Percentiles rank a stretch among this genome's conserved stretches.
Evolutionary conservation across 2,888 invertebrate genomes (phyloP).

Genomic region (Halictus quadricinctus): DNA sequence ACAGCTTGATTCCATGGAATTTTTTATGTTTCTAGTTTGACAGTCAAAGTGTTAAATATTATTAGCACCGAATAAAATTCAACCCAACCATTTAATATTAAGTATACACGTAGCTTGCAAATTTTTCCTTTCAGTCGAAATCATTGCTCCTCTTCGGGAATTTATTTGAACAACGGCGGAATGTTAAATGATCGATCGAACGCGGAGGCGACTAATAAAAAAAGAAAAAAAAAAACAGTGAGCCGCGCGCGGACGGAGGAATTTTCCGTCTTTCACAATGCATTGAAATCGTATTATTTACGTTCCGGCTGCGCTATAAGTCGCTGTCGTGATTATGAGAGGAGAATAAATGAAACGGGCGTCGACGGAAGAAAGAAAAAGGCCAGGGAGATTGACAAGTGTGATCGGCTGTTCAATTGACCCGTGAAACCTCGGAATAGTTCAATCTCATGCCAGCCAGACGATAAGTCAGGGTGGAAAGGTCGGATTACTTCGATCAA

Average conservation of each 20-base stretch:
- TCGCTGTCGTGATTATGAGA: constrained; percentile 11
- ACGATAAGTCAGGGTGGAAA: constrained; percentile 60
- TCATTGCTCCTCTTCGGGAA: neutral
- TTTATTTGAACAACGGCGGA: neutral
- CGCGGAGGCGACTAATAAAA: neutral
- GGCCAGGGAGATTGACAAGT: constrained; percentile 38
- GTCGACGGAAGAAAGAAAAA: constrained; percentile 23
- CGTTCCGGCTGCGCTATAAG: neutral
- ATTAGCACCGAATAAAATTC: neutral
- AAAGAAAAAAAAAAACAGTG: neutral
- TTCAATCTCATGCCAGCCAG: constrained; percentile 57
- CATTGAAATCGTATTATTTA: constrained; percentile 9
- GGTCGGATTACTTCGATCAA: constrained; percentile 57
- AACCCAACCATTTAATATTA: neutral
- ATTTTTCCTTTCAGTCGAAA: neutral
- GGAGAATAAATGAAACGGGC: constrained; percentile 17
- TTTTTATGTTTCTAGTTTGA: too few species aligned
- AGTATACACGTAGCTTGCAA: neutral
- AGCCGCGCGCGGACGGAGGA: neutral
- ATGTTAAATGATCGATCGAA: neutral
- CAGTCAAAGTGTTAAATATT: neutral
- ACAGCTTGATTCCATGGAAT: too few species aligned
- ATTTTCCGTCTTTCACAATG: constrained; percentile 33
- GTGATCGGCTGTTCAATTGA: constrained; percentile 59
- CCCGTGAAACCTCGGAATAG: constrained; percentile 67